A percentile compares a stretch with the other conserved stretches of the same genome.
phyloP scores from a whole-genome alignment of 2,888 invertebrate species.

The Heliothis peltigera region DNA sequence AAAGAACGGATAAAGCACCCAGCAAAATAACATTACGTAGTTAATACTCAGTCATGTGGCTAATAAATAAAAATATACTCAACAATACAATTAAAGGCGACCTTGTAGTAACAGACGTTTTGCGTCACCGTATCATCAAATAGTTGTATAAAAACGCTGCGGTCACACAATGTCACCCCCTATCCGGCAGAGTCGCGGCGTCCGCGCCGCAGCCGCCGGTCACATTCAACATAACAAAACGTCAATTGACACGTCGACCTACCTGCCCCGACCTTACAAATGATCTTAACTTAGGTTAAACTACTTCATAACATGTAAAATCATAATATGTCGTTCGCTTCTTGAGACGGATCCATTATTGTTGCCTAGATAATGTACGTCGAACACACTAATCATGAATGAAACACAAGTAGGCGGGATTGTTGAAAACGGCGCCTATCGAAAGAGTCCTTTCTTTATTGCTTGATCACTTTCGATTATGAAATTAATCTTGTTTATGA shows the following conservation, averaged over 20 bases:
- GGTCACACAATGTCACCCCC: constrained; percentile 87
- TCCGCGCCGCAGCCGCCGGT: constrained; percentile 70
- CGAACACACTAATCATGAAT: constrained; percentile 11
- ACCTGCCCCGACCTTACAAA: constrained; percentile 72
- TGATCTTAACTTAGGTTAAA: constrained; percentile 64
- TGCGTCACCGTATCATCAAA: constrained; percentile 82
- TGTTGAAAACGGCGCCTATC: constrained; percentile 6
- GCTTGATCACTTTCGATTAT: background rate
- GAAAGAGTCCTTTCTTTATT: constrained; percentile 15
- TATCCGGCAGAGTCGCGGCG: constrained; percentile 81
- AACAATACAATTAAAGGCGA: constrained; percentile 69
- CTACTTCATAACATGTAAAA: constrained; percentile 50
- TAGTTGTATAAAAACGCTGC: constrained; percentile 81
- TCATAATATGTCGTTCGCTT: constrained; percentile 23
- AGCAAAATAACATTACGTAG: constrained; percentile 20
- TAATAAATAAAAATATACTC: constrained; percentile 51
- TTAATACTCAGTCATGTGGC: constrained; percentile 32
- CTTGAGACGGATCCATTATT: constrained; percentile 18
- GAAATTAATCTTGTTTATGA: constrained; percentile 13
- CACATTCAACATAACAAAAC: constrained; percentile 80
- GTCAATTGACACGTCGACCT: constrained; percentile 77
- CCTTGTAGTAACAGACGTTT: constrained; percentile 78
- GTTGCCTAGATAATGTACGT: constrained; percentile 15
- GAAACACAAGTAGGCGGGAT: constrained; percentile 17
- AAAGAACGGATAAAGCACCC: background rate